A percentile compares a stretch with the other conserved stretches of the same genome.
Evolutionary conservation across 1,140 invertebrate species (phyloP).

Genomic region (Coenobita brevimanus): DNA sequence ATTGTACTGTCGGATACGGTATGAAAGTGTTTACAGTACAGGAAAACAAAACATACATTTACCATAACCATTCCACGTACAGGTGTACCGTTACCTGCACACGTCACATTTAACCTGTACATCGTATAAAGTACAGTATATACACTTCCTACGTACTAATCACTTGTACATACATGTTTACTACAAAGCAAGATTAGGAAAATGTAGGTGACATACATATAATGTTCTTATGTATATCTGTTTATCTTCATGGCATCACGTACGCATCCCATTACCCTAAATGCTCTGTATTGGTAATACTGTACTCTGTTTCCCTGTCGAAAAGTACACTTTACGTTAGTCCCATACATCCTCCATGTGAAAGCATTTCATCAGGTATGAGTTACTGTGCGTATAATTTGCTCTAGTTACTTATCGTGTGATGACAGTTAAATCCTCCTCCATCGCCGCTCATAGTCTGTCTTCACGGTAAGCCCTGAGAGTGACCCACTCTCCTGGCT

Average conservation of each 20-base stretch:
- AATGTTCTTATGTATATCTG: too few relatives aligned
- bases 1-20: too few relatives aligned
- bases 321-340: too few relatives aligned
- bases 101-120: too few relatives aligned
- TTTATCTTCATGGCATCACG: neutral
- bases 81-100: too few relatives aligned
- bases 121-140: too few relatives aligned
- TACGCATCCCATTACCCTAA: slow-evolving; percentile 12
- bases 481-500: neutral
- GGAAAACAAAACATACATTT: too few relatives aligned
- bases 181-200: too few relatives aligned
- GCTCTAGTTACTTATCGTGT: slow-evolving; percentile 16
- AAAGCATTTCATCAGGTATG: slow-evolving; percentile 11
- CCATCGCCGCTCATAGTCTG: neutral
- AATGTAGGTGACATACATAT: too few relatives aligned
- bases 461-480: slow-evolving; percentile 9
- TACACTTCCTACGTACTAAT: neutral
- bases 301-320: too few relatives aligned
- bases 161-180: neutral
- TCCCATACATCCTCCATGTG: neutral
- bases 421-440: neutral
- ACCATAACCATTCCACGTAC: too few relatives aligned
- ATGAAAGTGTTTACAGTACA: too few relatives aligned
- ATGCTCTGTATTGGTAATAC: neutral
- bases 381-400: neutral